phyloP scores from a whole-genome alignment of 2,113 vertebrate species.

The Lethenteron camtschaticum region DNA sequence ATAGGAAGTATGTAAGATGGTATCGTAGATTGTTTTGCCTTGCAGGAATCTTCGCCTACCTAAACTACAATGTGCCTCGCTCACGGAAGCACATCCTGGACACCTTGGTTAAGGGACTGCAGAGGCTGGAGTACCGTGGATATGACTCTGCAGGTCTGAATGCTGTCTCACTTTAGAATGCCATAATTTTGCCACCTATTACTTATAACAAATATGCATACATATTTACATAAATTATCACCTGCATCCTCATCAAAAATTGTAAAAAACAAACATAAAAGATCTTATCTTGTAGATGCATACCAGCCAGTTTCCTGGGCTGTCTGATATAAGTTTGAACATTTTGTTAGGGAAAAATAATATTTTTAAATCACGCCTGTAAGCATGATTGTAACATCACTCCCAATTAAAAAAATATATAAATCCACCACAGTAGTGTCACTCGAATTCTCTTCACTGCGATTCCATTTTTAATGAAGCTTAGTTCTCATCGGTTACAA shows the following conservation, averaged over 20 bases:
- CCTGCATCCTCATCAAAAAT: background rate
- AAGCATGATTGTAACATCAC: no score
- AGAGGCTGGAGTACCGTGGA: conserved; percentile 84
- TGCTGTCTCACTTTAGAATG: background rate
- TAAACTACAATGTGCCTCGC: conserved; percentile 70
- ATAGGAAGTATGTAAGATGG: no score
- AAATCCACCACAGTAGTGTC: no score
- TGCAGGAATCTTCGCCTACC: conserved; percentile 87
- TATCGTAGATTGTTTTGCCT: conserved; percentile 7
- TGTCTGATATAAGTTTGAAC: no score
- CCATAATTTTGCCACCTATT: background rate
- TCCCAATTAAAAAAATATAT: no score
- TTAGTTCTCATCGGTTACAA: no score
- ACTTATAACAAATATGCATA: background rate
- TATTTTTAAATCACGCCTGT: no score
- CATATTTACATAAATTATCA: background rate
- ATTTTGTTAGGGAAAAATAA: no score
- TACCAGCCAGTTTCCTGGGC: background rate
- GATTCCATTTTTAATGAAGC: no score
- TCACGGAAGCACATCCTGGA: conserved; percentile 75
- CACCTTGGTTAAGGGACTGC: conserved; percentile 66
- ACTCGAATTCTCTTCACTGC: no score
- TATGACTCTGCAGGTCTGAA: conserved; percentile 77
- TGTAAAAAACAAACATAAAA: background rate
- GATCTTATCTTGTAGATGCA: background rate